phyloP scores from a whole-genome alignment of 1,140 invertebrate genomes.

The Glomeris maerens region DNA sequence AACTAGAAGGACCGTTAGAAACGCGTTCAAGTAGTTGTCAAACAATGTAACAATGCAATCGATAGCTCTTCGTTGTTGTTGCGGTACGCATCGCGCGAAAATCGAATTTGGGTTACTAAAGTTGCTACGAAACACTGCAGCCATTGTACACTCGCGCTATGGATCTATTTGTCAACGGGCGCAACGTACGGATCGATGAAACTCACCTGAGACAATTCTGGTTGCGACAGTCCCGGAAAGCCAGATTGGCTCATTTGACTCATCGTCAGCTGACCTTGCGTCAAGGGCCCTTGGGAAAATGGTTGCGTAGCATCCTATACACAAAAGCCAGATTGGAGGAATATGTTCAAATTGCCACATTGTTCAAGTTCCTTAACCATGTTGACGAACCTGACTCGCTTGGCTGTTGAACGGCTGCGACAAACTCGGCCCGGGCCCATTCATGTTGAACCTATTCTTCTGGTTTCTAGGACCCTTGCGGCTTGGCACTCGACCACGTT shows the following conservation, averaged over 20 bases:
- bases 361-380: background rate
- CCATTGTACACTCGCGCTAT: too few relatives aligned
- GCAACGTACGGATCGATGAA: too few relatives aligned
- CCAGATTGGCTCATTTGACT: slow-evolving; percentile 35
- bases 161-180: too few relatives aligned
- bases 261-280: slow-evolving; percentile 34
- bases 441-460: slow-evolving; percentile 14
- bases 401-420: slow-evolving; percentile 25
- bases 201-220: slow-evolving; percentile 31
- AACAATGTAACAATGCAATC: too few relatives aligned
- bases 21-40: too few relatives aligned
- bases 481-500: slow-evolving; percentile 13
- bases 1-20: too few relatives aligned
- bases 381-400: slow-evolving; percentile 24
- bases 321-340: background rate
- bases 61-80: too few relatives aligned
- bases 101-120: too few relatives aligned
- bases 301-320: slow-evolving; percentile 23
- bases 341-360: background rate
- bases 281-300: slow-evolving; percentile 38
- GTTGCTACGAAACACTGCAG: too few relatives aligned
- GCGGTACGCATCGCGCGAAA: too few relatives aligned
- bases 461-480: slow-evolving; percentile 15
- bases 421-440: slow-evolving; percentile 17
- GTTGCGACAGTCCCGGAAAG: slow-evolving; percentile 32